These are phyloP conservation scores for Anorthoa munda DNA, from an alignment of 2,888 invertebrate genomes.

Conservation along the genomic window DNA sequence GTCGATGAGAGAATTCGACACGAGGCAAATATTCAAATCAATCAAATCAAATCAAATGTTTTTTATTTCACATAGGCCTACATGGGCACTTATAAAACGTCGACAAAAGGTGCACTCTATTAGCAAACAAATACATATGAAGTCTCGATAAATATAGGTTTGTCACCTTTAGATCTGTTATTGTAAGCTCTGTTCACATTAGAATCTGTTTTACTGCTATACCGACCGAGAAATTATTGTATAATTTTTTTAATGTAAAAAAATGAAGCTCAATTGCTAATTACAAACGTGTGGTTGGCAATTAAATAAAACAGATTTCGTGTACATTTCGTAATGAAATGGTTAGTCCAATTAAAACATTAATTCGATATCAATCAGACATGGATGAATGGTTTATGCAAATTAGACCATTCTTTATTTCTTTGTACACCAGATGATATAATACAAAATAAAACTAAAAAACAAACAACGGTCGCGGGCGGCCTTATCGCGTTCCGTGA, in stretches of 20 bases:
- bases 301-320: no score
- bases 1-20: not conserved
- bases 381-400: not conserved
- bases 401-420: not conserved
- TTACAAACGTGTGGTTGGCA: no score
- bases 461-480: no score
- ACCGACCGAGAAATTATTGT: not conserved
- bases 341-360: not conserved
- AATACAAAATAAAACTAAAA: no score
- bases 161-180: not conserved
- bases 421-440: no score
- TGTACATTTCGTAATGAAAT: no score
- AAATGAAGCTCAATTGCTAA: no score
- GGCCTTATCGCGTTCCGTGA: no score
- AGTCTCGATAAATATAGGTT: not conserved
- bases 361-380: not conserved
- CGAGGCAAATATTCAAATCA: constrained; percentile 6
- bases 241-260: not conserved
- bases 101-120: no score
- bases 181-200: not conserved
- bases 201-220: not conserved
- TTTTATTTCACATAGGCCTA: no score
- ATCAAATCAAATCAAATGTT: no score
- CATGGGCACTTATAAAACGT: no score
- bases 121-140: not conserved